Conservation (phyloP, 2,113 vertebrate genomes). For the Falco punctatus region DNA sequence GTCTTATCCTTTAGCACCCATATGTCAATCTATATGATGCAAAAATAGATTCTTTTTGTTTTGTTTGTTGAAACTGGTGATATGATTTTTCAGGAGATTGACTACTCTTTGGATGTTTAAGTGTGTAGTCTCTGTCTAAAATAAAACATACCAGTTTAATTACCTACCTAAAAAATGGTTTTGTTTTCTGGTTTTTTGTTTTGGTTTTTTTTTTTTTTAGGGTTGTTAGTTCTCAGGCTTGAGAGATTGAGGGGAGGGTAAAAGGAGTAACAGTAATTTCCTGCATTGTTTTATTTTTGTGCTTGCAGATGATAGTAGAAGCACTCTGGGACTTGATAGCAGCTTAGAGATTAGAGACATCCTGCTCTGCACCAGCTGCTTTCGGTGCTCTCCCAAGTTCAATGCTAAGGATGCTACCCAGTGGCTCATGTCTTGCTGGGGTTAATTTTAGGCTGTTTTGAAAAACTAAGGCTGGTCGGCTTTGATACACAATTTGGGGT, state of each 20-base stretch:
- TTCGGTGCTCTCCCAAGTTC: not conserved
- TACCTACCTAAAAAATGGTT: not conserved
- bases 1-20: not conserved
- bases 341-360: not conserved
- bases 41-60: not conserved
- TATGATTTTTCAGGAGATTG: not conserved
- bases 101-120: not conserved
- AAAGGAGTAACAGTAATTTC: not conserved
- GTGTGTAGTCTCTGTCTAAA: not conserved
- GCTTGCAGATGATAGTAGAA: not conserved
- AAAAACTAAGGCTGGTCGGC: not conserved
- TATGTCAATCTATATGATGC: not conserved
- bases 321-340: not conserved
- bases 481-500: not conserved
- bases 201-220: not conserved
- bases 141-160: not conserved
- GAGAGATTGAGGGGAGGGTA: not conserved
- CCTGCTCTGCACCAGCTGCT: constrained; percentile 19
- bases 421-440: not conserved
- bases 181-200: not conserved
- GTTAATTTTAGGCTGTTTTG: not conserved
- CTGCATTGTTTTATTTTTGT: not conserved
- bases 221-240: not conserved
- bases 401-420: not conserved
- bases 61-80: not conserved